Evolutionary conservation across 1,140 invertebrate species (phyloP).

Genomic region (Diploscapter pachys): DNA sequence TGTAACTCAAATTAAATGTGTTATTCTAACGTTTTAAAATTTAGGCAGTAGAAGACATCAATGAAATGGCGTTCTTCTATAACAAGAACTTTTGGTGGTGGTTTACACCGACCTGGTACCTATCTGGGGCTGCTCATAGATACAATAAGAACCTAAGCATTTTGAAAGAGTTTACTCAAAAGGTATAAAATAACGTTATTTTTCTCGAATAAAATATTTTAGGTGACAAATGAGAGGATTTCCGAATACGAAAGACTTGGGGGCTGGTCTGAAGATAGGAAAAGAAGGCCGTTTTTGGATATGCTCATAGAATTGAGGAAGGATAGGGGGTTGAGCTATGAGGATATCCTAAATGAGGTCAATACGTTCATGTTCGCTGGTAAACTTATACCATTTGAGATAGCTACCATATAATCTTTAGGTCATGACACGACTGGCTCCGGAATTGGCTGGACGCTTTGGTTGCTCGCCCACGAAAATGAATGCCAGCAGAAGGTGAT

Average conservation of each 20-base stretch:
- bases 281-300: slow-evolving; percentile 78
- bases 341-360: slow-evolving; percentile 68
- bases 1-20: background rate
- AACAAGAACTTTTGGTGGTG: background rate
- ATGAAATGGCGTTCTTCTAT: background rate
- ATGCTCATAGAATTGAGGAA: slow-evolving; percentile 76
- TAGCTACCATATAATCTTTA: too few species aligned
- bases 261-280: slow-evolving; percentile 70
- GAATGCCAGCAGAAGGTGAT: slow-evolving; percentile 71
- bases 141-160: slow-evolving; percentile 6
- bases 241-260: background rate
- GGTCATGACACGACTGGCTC: too few species aligned
- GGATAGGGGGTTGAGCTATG: slow-evolving; percentile 67
- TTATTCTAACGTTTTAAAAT: background rate
- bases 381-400: too few species aligned
- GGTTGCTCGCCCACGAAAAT: slow-evolving; percentile 61
- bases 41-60: background rate
- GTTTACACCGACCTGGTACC: background rate
- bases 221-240: slow-evolving; percentile 8
- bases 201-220: slow-evolving; percentile 2
- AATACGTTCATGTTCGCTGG: slow-evolving; percentile 74
- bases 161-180: slow-evolving; percentile 17
- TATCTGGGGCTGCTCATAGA: background rate
- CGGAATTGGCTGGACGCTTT: slow-evolving; percentile 62
- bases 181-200: background rate